Conservation (phyloP, 2,888 invertebrate genomes). For the Philaethria dido region DNA sequence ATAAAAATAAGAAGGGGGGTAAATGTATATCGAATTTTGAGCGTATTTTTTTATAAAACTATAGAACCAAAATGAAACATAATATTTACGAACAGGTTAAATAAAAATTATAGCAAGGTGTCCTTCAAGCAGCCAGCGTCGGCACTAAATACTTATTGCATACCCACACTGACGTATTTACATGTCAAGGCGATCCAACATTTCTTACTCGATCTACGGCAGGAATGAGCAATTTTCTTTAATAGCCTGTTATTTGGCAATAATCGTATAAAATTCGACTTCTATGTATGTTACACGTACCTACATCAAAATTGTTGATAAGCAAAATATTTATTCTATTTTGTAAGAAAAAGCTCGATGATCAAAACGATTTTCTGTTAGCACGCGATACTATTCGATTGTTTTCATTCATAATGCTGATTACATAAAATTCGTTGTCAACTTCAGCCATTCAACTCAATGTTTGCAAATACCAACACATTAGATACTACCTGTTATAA, state of each 20-base stretch:
- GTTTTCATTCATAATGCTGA: too few species aligned
- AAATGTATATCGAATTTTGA: too few species aligned
- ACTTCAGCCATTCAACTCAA: too few species aligned
- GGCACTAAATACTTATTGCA: slow-evolving; percentile 2
- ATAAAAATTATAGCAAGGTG: not conserved
- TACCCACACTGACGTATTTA: not conserved
- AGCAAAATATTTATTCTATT: not conserved
- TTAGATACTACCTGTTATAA: too few species aligned
- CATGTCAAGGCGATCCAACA: slow-evolving; percentile 20
- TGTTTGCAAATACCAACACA: too few species aligned
- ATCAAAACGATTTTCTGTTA: too few species aligned
- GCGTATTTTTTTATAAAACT: too few species aligned
- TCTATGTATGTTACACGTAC: not conserved
- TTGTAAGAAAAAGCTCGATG: not conserved
- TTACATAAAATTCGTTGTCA: too few species aligned
- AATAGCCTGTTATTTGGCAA: slow-evolving; percentile 4
- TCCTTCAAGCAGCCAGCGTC: not conserved
- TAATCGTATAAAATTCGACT: not conserved
- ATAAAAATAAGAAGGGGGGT: too few species aligned
- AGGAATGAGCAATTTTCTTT: slow-evolving; percentile 19
- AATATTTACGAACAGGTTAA: not conserved
- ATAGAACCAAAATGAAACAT: too few species aligned
- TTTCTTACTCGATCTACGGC: slow-evolving; percentile 1
- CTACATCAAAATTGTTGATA: not conserved
- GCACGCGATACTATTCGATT: too few species aligned